Conservation (phyloP, 2,888 invertebrate genomes). For the Coleophora flavipennella region DNA sequence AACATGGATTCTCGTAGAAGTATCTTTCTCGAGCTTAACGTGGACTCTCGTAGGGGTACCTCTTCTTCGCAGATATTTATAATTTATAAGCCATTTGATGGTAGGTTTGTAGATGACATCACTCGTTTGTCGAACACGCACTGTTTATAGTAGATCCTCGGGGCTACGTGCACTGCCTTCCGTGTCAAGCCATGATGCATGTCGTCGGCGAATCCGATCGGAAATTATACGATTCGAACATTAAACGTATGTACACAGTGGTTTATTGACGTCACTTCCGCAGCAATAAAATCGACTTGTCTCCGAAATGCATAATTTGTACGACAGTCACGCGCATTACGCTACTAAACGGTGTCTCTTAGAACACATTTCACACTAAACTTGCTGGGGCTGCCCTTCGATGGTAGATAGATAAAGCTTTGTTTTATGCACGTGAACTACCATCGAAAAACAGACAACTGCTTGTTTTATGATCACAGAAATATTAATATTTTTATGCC, state of each 20-base stretch:
- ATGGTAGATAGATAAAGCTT: constrained; percentile 62
- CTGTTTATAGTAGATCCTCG: constrained; percentile 1
- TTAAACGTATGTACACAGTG: constrained; percentile 63
- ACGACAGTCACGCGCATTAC: constrained; percentile 67
- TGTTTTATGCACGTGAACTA: constrained; percentile 68
- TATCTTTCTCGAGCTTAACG: too few relatives aligned
- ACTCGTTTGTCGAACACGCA: too few relatives aligned
- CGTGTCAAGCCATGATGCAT: constrained; percentile 41
- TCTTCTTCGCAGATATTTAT: too few relatives aligned
- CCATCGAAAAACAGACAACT: constrained; percentile 41
- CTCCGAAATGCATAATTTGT: constrained; percentile 70
- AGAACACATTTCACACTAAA: constrained; percentile 71
- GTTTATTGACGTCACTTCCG: constrained; percentile 71
- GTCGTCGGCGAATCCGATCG: constrained; percentile 51
- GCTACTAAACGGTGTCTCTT: constrained; percentile 69
- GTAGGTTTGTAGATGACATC: too few relatives aligned
- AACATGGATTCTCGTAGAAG: too few relatives aligned
- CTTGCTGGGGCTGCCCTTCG: constrained; percentile 51
- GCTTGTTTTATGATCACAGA: constrained; percentile 55
- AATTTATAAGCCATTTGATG: too few relatives aligned
- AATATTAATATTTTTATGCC: constrained; percentile 65
- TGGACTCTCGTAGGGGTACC: too few relatives aligned
- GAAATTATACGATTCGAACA: constrained; percentile 58
- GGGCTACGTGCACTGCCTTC: constrained; percentile 28
- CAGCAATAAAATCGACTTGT: constrained; percentile 66